These are phyloP conservation scores for Drosophila paramelanica DNA, from an alignment of 2,888 invertebrate species.

Conservation along the genomic window DNA sequence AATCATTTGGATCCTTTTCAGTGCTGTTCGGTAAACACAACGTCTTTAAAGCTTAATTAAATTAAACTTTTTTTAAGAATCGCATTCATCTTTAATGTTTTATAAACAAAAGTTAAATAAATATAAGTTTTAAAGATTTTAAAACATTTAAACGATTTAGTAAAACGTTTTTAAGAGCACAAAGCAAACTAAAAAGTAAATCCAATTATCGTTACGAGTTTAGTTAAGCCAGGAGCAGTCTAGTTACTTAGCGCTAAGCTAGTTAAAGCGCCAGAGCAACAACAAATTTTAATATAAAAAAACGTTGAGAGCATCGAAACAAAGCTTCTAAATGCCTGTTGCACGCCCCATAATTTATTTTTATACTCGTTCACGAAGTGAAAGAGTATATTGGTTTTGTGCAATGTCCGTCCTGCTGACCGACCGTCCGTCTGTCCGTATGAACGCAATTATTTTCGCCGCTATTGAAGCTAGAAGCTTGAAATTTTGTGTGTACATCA, in stretches of 20 bases:
- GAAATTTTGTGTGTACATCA: too few relatives aligned
- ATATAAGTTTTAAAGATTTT: not conserved
- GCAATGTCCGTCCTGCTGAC: too few relatives aligned
- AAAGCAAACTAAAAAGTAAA: not conserved
- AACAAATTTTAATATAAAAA: constrained; percentile 53
- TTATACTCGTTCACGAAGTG: too few relatives aligned
- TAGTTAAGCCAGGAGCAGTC: not conserved
- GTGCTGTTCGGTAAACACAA: constrained; percentile 4
- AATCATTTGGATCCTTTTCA: constrained; percentile 4
- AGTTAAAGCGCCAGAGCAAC: constrained; percentile 10
- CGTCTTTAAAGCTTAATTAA: constrained; percentile 32
- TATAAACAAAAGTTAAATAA: not conserved
- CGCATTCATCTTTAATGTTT: too few relatives aligned
- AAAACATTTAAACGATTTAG: not conserved
- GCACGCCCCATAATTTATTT: constrained; percentile 50
- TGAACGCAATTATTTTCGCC: too few relatives aligned
- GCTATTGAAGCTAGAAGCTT: too few relatives aligned
- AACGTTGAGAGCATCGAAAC: constrained; percentile 45
- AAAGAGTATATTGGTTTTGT: too few relatives aligned
- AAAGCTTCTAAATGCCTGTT: constrained; percentile 54
- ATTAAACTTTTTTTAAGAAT: constrained; percentile 10
- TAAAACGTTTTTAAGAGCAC: not conserved
- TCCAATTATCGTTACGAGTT: not conserved
- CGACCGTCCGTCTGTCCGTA: too few relatives aligned
- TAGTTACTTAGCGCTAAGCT: not conserved